Base-by-base conservation (phyloP, 1,140 invertebrate genomes). In the Drosophila ogumai region DNA sequence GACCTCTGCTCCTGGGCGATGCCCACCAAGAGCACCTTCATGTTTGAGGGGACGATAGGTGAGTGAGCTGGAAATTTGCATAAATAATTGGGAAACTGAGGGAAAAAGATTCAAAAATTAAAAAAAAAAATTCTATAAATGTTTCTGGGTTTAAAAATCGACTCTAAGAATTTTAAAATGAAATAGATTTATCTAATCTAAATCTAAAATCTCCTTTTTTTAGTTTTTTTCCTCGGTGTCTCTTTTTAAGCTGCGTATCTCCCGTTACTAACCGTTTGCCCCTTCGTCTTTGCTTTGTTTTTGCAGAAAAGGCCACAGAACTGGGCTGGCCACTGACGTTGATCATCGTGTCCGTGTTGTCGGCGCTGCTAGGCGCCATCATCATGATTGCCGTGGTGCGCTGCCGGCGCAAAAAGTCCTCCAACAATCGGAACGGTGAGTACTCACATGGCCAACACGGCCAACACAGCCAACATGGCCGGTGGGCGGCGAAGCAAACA, bases 1-100 rank as follows among this genome's bases (percentile, higher is more conserved):
- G 95, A 96, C 93, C 93, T 96, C 40, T 96, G 95, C 90, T 94
- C 95, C 58, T 96, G 95, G 95, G 95, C 95, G 58, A 92, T 92
- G 91, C 91, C 91, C 78, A 92, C 91, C 50, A 92, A 92, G 60
- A 91, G 90, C 79, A 91, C 91, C 56, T 92, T 92, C 75, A 92
- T 92, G 77, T 92, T 92, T 46, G 91, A 92, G 79, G 91, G 88
- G 36, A 92, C 91, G 77, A 92, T 92, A 91, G 91, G 91, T 92
- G 75, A 92, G 90, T 80, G 41, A 28, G 28, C 22, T 6, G 10
- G 13, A 15, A 54, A 54, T 54, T 36, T 55, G 25, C 36, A 36
- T 34, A 58, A 31, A 6, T 10, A 2, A 15, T 5, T 1, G 6
- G 12, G 4, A 22, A 22, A 65, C 19, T 25, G 8, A 12, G 9